phyloP scores from a whole-genome alignment of 2,888 invertebrate species.

The Acanthococcus lagerstroemiae region DNA sequence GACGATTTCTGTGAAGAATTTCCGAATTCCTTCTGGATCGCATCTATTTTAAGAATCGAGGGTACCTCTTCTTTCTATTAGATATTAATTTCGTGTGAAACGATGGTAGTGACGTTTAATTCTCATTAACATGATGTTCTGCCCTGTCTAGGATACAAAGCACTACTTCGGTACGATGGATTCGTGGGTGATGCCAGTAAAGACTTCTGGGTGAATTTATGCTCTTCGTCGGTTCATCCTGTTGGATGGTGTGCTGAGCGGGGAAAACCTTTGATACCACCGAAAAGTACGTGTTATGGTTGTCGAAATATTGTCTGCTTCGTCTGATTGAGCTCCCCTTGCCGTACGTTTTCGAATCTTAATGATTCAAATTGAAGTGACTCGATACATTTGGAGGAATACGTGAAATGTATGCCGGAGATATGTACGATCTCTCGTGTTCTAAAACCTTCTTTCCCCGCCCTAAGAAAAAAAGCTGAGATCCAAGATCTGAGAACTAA shows the following conservation, averaged over 20 bases:
- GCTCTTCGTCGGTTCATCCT: constrained; percentile 88
- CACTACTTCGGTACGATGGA: constrained; percentile 68
- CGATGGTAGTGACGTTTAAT: not conserved
- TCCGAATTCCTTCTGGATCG: constrained; percentile 91
- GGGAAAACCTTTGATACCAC: constrained; percentile 89
- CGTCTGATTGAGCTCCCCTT: too few species aligned
- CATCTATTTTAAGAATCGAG: constrained; percentile 79
- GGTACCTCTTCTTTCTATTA: constrained; percentile 48
- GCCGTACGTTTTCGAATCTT: too few species aligned
- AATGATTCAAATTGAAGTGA: too few species aligned
- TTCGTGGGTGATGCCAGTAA: constrained; percentile 76
- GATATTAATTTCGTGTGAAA: not conserved
- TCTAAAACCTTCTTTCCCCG: too few species aligned
- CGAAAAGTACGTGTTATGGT: constrained; percentile 61
- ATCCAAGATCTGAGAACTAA: too few species aligned
- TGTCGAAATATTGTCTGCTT: too few species aligned
- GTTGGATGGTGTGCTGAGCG: constrained; percentile 97
- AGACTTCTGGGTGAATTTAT: constrained; percentile 95
- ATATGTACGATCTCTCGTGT: too few species aligned
- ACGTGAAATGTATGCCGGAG: too few species aligned
- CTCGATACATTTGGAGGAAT: too few species aligned
- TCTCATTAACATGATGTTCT: too few species aligned
- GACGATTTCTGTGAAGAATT: constrained; percentile 67
- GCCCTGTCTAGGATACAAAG: constrained; percentile 46
- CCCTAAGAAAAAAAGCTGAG: too few species aligned